Conservation (phyloP, 2,888 invertebrate genomes). For the Sinhomidia bicolor region DNA sequence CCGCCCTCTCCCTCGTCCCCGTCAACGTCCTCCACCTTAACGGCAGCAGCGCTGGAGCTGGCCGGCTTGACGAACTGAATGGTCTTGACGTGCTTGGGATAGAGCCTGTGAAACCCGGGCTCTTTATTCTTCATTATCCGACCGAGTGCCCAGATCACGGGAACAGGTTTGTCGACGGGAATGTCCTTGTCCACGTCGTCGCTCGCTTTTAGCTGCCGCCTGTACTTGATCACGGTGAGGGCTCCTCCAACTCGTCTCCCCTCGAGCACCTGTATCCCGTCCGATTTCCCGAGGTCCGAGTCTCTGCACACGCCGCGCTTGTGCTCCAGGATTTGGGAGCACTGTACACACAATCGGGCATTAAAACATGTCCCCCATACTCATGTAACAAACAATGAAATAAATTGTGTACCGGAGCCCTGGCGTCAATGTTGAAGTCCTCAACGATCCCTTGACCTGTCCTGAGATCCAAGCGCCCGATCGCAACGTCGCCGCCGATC, state of each 20-base stretch:
- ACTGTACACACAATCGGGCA: slow-evolving; percentile 47
- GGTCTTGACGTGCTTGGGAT: slow-evolving; percentile 87
- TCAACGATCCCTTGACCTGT: slow-evolving; percentile 86
- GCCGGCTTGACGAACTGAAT: slow-evolving; percentile 86
- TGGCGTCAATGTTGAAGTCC: slow-evolving; percentile 93
- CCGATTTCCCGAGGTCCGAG: slow-evolving; percentile 89
- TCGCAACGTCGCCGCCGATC: slow-evolving; percentile 92
- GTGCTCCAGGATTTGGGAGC: slow-evolving; percentile 85
- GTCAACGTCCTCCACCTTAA: background rate
- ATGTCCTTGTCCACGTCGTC: slow-evolving; percentile 76
- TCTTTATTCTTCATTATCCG: slow-evolving; percentile 87
- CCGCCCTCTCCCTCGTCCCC: background rate
- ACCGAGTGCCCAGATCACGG: slow-evolving; percentile 93
- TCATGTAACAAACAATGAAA: background rate
- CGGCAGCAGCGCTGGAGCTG: background rate
- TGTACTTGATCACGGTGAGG: slow-evolving; percentile 89
- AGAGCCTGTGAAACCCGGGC: slow-evolving; percentile 91
- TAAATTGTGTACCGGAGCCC: slow-evolving; percentile 87
- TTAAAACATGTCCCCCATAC: background rate
- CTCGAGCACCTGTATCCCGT: slow-evolving; percentile 87
- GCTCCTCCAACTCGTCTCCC: slow-evolving; percentile 84
- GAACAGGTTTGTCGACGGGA: slow-evolving; percentile 82
- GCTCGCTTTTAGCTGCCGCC: slow-evolving; percentile 87
- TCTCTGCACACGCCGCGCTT: slow-evolving; percentile 92
- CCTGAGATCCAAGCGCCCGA: slow-evolving; percentile 86